Base-by-base conservation (phyloP, 1,140 invertebrate genomes). In the Drosophila virilis region DNA sequence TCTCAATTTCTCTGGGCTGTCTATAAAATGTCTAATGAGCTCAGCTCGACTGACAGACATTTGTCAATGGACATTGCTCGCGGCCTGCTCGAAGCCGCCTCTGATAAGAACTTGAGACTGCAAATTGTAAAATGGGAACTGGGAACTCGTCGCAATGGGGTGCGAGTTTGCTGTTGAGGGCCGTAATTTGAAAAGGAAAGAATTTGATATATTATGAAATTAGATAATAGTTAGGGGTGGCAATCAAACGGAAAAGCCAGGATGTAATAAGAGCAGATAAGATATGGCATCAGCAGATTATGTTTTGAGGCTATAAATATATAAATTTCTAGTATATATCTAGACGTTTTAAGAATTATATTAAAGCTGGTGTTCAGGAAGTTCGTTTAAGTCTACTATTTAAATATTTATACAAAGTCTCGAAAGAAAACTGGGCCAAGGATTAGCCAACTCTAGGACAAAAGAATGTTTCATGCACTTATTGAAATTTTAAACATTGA, bases 1-100 rank as follows among this genome's bases (percentile, higher is more conserved):
- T 37, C 12, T 22, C 12, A 15, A 35, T 8, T 43, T 17, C 32
- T 12, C 46, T 12, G 32, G 40, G 15, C 54, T 67, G 55, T 67
- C 55, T 73, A 46, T 73, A 78, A 82, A 78, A 82, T 82, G 79
- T 82, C 74, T 82, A 82, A 82, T 82, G 79, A 82, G 79, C 79
- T 82, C 79, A 71, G 74, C 79, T 77, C 79, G 61, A 66, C 79
- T 75, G 74, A 69, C 79, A 82, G 79, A 82, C 79, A 82, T 82
- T 82, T 82, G 79, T 82, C 79, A 82, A 70, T 81, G 52, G 58
- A 69, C 52, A 59, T 72, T 37, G 62, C 72, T 72, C 71, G 59
- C 61, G 72, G 78, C 65, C 43, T 70, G 77, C 74, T 73, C 58
- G 60, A 51, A 64, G 77, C 4, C 22, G 64, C 42, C 8, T 28